Evolutionary conservation across 2,113 vertebrate species (phyloP).

Genomic region (Alouatta palliata): DNA sequence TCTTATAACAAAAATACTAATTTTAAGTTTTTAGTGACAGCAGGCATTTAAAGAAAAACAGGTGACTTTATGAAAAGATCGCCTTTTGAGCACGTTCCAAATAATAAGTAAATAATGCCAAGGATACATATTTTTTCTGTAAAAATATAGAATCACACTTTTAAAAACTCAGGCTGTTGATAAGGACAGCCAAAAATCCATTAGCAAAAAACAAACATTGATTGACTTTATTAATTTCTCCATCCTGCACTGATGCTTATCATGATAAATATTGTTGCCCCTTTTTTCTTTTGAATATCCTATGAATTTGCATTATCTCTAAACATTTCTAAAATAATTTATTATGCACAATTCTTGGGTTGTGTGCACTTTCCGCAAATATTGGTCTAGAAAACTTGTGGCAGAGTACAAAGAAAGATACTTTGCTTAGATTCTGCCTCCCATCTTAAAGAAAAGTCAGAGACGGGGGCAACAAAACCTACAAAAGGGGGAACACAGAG

Average conservation of each 20-base stretch:
- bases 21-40: background rate
- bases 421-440: background rate
- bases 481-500: background rate
- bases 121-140: background rate
- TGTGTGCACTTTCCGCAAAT: background rate
- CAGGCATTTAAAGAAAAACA: slow-evolving; percentile 11
- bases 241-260: background rate
- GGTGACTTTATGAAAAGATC: slow-evolving; percentile 17
- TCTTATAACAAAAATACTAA: background rate
- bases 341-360: background rate
- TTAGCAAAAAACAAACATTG: slow-evolving; percentile 17
- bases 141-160: background rate
- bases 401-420: background rate
- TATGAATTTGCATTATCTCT: background rate
- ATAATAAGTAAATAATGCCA: slow-evolving; percentile 42
- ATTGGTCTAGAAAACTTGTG: background rate
- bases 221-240: background rate
- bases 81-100: background rate
- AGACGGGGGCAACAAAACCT: background rate
- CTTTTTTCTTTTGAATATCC: slow-evolving; percentile 6
- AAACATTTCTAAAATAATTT: slow-evolving; percentile 37
- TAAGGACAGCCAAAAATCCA: slow-evolving; percentile 18
- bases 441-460: background rate
- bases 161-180: background rate
- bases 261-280: background rate